Base-by-base conservation (phyloP, 2,797 vertebrate genomes). In the Melanotaenia pygmaea region DNA sequence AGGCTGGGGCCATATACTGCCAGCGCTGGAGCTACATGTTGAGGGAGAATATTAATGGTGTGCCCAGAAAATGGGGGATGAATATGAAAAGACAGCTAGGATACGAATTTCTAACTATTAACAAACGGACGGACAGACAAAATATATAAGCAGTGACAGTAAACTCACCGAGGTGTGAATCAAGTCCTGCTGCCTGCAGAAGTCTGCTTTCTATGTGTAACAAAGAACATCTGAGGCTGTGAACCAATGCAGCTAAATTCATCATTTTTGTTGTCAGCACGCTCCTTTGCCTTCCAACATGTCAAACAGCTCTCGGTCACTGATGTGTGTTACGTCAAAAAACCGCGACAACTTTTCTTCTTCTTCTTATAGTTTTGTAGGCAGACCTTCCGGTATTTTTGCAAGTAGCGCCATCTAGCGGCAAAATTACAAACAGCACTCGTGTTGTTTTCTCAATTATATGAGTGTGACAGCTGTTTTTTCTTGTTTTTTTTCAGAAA, bases 21-120 rank as follows among this genome's bases (percentile, higher is more conserved):
- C n/a, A 98, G 70, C 0, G 94, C 95, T 68, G 96, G 94, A 67
- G 72, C 96, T 97, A 72, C 47, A 81, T 47, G 71, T 16, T 80
- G 13, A 22, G 7, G 13, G 12, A 43, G 38, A 6, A 53, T 1
- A 77, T 0, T 0, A 18, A 51, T 30, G 59, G 2, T 5, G 13
- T n/a, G 20, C 2, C 3, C 11, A 14, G 35, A 37, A 37, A 13
- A 59, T 14, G 11, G 9, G 0, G 5, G 16, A 11, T 11, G 1
- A 35, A 34, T 18, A 5, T 8, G 18, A 34, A 59, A 12, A 20
- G 1, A 4, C 5, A 30, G 14, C 16, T 8, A 13, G 9, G 9
- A 16, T 14, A 40, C 12, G 4, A 24, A 53, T 5, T 20, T 12
- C 11, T 4, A 24, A 24, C 5, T 34, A 9, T 12, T 18, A 35